Evolutionary conservation across 2,888 invertebrate species (phyloP).

Genomic region (Andrena camellia): DNA sequence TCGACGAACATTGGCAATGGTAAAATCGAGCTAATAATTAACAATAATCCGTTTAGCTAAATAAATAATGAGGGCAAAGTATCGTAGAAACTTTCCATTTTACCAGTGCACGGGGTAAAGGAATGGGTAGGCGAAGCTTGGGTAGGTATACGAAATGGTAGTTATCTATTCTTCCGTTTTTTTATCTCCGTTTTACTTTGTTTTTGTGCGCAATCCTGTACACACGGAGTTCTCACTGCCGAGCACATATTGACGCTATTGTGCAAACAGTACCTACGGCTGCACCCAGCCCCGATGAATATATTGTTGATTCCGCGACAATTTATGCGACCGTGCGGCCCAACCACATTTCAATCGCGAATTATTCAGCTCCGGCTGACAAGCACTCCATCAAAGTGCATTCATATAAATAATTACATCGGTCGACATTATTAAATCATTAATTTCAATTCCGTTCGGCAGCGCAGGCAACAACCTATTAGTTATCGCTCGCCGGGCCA

Average conservation of each 20-base stretch:
- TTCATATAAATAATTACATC: constrained; percentile 82
- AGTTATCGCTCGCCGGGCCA: constrained; percentile 65
- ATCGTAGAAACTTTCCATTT: not conserved
- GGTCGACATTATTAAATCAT: constrained; percentile 77
- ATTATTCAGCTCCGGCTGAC: constrained; percentile 78
- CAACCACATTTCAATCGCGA: constrained; percentile 78
- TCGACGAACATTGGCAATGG: not conserved
- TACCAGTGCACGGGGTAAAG: constrained; percentile 15
- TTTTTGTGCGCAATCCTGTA: constrained; percentile 47
- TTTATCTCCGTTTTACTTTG: not conserved
- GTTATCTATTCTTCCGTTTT: constrained; percentile 2
- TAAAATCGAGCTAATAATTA: constrained; percentile 3
- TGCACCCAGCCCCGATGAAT: constrained; percentile 73
- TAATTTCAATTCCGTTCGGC: constrained; percentile 74
- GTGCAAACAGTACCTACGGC: constrained; percentile 67
- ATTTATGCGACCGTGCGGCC: constrained; percentile 75
- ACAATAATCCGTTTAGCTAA: too few relatives aligned
- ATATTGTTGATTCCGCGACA: constrained; percentile 80
- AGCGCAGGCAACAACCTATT: constrained; percentile 71
- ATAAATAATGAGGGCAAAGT: not conserved
- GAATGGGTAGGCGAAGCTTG: constrained; percentile 21
- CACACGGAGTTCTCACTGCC: constrained; percentile 59
- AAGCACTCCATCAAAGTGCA: constrained; percentile 79
- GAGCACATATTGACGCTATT: constrained; percentile 72
- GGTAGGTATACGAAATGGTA: not conserved